Base-by-base conservation (phyloP, 2,797 vertebrate species). In the Rhyacichthys aspro region DNA sequence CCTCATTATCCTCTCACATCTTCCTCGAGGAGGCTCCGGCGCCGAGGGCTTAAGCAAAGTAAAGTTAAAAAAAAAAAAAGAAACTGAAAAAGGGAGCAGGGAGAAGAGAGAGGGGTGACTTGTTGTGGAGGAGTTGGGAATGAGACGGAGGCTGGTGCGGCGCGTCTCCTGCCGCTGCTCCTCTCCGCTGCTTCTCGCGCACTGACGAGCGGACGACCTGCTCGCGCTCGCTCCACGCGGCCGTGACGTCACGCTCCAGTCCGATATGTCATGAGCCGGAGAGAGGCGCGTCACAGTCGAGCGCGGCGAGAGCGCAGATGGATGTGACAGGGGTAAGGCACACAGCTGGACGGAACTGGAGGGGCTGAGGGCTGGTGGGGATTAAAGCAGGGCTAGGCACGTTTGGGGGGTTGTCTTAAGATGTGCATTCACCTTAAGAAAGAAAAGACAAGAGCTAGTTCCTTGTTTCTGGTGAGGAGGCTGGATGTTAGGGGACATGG, bases 1-100 rank as follows among this genome's bases (percentile, higher is more conserved):
- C 82, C 74, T 84, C 78, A 57, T 79, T 59, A 83, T 86, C 73
- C 65, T 19, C 72, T 80, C 80, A 79, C 2, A 28, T 28, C 23
- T 28, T 28, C 3, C 23, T 28, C 23, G 81, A 74, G 60, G 61
- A 55, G 52, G 68, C 43, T 33, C 54, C 43, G 50, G 19, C 14
- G 58, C 36, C 32, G 17, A 62, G 15, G 64, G 50, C 60, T 44
- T 38, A 39, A 59, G 46, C 12, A 64, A 67, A 72, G 69, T 74
- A 33, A 43, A 39, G 14, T 43, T 5, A 3, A 28, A 28, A 28
- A 28, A 28, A 15, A 28, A 3, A 28, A 28, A 28, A 28, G 7
- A 15, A 14, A 46, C 49, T 36, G 12, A 23, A 39, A n/a, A 11
- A 33, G 37, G 23, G 23, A 28, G 23, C 23, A 28, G 23, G 23